Conservation (phyloP, 2,797 vertebrate species). For the Intellagama lesueurii region DNA sequence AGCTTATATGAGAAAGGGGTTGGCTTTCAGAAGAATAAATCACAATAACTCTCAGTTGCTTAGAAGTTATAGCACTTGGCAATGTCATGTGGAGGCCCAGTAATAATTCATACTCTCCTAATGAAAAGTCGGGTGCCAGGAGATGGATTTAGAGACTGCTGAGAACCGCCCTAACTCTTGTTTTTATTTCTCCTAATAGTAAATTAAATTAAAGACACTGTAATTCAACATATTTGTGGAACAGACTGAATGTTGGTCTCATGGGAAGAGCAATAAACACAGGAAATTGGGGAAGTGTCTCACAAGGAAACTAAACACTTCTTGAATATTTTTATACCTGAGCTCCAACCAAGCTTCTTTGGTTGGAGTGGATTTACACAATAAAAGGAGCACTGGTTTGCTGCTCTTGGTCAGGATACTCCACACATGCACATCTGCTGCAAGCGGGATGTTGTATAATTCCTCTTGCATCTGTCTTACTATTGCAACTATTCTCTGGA, state of each 20-base stretch:
- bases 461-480: background rate
- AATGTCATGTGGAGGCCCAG: constrained; percentile 6
- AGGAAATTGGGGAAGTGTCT: background rate
- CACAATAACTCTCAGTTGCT: constrained; percentile 10
- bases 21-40: constrained; percentile 39
- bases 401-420: background rate
- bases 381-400: background rate
- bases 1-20: constrained; percentile 53
- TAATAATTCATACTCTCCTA: constrained; percentile 22
- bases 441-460: background rate
- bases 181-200: constrained; percentile 24
- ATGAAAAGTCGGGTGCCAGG: constrained; percentile 26
- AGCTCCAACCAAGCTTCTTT: background rate
- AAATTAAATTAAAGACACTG: constrained; percentile 23
- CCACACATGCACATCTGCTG: background rate
- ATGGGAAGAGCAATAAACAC: constrained; percentile 8
- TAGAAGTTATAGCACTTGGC: constrained; percentile 34
- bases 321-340: background rate
- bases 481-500: background rate
- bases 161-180: constrained; percentile 11
- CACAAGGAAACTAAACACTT: constrained; percentile 22
- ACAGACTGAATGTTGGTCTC: background rate
- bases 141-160: constrained; percentile 35
- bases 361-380: background rate
- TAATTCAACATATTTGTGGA: background rate